These are phyloP conservation scores for Teleopsis dalmanni DNA, from an alignment of 1,140 invertebrate species.

Conservation along the genomic window DNA sequence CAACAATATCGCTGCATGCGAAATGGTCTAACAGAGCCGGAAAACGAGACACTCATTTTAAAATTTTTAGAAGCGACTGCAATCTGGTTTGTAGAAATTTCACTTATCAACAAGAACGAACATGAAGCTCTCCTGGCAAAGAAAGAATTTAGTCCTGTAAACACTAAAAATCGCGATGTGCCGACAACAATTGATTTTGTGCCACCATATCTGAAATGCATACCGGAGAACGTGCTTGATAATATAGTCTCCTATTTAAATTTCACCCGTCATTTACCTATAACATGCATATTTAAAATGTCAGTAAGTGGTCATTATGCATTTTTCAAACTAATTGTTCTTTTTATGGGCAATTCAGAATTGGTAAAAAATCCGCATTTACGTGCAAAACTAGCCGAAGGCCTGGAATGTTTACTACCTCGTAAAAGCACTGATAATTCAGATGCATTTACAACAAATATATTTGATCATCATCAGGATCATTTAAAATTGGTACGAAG, in stretches of 20 bases:
- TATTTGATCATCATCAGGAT: conserved; percentile 73
- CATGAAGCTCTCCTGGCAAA: conserved; percentile 21
- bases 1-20: conserved; percentile 30
- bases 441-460: conserved; percentile 55
- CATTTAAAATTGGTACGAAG: conserved; percentile 61
- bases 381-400: conserved; percentile 81
- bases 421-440: conserved; percentile 54
- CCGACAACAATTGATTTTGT: conserved; percentile 21
- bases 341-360: conserved; percentile 68
- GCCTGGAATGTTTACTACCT: conserved; percentile 74
- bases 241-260: conserved; percentile 76
- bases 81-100: conserved; percentile 77
- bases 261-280: conserved; percentile 60
- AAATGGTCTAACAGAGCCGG: conserved; percentile 33
- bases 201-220: conserved; percentile 48
- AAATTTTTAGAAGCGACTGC: conserved; percentile 74
- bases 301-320: conserved; percentile 46
- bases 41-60: conserved; percentile 43
- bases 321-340: conserved; percentile 64
- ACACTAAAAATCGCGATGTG: conserved; percentile 22
- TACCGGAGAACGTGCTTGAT: conserved; percentile 87
- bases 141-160: conserved; percentile 30
- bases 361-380: conserved; percentile 89
- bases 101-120: conserved; percentile 40
- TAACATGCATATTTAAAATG: conserved; percentile 50